A percentile compares a stretch with the other conserved stretches of the same genome.
Evolutionary conservation across 1,140 invertebrate species (phyloP).

Genomic region (Caenorhabditis remanei): DNA sequence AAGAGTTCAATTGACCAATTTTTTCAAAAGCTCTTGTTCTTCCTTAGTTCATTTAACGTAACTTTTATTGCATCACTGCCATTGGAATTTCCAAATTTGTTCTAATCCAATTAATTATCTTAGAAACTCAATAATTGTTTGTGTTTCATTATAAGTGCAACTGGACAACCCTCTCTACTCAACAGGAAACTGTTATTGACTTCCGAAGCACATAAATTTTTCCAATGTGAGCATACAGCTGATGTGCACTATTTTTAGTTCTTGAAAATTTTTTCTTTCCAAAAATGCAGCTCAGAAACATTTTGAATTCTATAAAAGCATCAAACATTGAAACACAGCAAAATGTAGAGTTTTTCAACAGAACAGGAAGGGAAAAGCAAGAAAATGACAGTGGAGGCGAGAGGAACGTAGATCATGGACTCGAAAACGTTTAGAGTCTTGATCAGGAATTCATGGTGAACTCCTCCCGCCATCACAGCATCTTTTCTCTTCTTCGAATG

Average conservation of each 20-base stretch:
- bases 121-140: too few relatives aligned
- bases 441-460: constrained; percentile 49
- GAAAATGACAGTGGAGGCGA: neutral
- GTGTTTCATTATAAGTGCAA: neutral
- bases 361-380: neutral
- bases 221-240: too few relatives aligned
- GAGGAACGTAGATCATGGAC: constrained; percentile 21
- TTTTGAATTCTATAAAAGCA: neutral
- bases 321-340: neutral
- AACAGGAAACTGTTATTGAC: neutral
- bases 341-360: too few relatives aligned
- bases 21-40: neutral
- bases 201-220: neutral
- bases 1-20: constrained; percentile 10
- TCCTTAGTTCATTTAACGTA: neutral
- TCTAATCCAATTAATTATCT: too few relatives aligned
- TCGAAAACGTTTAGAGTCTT: constrained; percentile 8
- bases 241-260: neutral
- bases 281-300: neutral
- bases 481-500: neutral
- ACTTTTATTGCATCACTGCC: too few relatives aligned
- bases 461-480: constrained; percentile 25
- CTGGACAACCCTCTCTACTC: too few relatives aligned
- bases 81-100: too few relatives aligned
- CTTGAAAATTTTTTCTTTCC: too few relatives aligned